Evolutionary conservation across 2,888 invertebrate genomes (phyloP), one percentile per base, ranked within the genome.

Genomic region (Synergus laeviventris): DNA sequence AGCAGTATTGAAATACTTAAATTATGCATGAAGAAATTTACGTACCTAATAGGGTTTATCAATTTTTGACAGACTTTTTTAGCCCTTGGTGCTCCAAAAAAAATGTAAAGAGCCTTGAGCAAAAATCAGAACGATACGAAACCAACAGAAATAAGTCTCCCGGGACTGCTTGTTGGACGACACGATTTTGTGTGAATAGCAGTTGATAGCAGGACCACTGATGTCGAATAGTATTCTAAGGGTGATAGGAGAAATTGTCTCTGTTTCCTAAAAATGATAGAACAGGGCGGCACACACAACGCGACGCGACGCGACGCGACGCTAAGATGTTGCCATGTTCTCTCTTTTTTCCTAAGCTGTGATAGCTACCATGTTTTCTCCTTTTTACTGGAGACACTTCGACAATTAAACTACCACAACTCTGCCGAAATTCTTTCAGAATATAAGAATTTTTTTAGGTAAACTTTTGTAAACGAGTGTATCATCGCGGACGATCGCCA

Each of bases 291-390:
- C 82, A 81, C 80, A 60, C 62, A 73, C 75, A 73, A 73, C 86
- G n/a, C 86, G 88, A 88, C 88, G 89, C 89, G 89, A 89, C 31
- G 31, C 31, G 31, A 31, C 31, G 31, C 31, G 31, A 31, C 31
- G 31, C 31, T 31, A 31, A 31, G 31, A 31, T 31, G 31, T 31
- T 31, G 1, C 31, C 31, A 31, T 31, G 42, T 31, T 24, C 14
- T 11, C 56, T 24, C 18, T n/a, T 56, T 14, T 24, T 21, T 42
- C 42, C 54, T 73, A 59, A 73, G 36, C 42, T 24, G 59, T 42
- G 5, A 0, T 31, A 31, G 31, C 31, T 31, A 31, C 31, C 31
- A 31, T 31, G 31, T 31, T 31, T 31, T 59, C 42, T 73, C 66
- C 54, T 76, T 56, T 56, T 59, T 42, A n/a, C 62, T 21, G 1